Conservation (phyloP, 2,113 vertebrate species). For the Toxotes jaculatrix region DNA sequence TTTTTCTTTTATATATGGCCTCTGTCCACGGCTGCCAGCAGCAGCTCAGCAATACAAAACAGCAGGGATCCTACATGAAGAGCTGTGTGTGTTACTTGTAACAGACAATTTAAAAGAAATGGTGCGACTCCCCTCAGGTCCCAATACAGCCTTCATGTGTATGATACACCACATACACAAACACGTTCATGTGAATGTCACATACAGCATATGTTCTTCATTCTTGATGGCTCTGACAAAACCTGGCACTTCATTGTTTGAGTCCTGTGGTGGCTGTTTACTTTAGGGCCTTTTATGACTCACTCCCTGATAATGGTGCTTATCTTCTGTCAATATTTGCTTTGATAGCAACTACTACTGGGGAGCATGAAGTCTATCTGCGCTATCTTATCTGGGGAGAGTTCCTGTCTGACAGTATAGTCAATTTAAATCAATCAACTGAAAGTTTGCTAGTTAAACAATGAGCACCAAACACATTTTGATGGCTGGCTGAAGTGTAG, state of each 20-base stretch:
- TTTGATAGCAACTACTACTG: slow-evolving; percentile 51
- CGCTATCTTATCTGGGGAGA: slow-evolving; percentile 31
- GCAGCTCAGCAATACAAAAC: neutral
- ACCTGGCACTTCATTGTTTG: neutral
- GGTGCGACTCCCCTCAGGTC: no score
- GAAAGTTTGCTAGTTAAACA: neutral
- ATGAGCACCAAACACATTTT: neutral
- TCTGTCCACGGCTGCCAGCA: neutral
- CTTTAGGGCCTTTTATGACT: slow-evolving; percentile 38
- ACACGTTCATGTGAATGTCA: neutral
- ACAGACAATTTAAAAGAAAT: neutral
- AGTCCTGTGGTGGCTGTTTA: slow-evolving; percentile 23
- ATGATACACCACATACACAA: neutral
- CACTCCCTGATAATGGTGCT: slow-evolving; percentile 24
- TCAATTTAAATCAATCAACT: slow-evolving; percentile 22
- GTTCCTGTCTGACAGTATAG: slow-evolving; percentile 8
- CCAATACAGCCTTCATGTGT: neutral
- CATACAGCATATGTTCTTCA: neutral
- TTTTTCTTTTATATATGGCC: neutral
- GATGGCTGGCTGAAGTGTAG: neutral
- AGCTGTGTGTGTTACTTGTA: neutral
- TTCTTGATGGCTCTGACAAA: neutral
- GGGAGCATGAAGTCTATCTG: neutral
- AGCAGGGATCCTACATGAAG: neutral
- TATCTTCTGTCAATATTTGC: slow-evolving; percentile 76